These are phyloP conservation scores for Anniella stebbinsi DNA, from an alignment of 2,797 vertebrate genomes.

Conservation along the genomic window DNA sequence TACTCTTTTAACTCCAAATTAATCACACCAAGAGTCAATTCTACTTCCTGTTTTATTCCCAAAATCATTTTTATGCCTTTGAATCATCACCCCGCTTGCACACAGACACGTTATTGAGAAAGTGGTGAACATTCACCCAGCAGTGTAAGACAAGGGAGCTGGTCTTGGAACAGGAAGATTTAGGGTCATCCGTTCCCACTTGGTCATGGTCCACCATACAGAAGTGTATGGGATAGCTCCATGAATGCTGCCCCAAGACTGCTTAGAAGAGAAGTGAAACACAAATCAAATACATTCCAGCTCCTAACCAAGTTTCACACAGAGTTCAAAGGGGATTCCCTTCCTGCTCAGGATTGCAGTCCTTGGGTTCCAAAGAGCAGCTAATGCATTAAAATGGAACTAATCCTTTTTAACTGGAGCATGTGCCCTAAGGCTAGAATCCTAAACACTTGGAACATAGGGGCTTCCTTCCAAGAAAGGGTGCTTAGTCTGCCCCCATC, in stretches of 20 bases:
- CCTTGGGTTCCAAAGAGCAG: background rate
- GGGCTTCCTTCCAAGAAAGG: background rate
- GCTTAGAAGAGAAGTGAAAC: background rate
- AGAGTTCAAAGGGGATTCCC: background rate
- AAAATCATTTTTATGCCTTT: background rate
- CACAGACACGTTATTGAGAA: background rate
- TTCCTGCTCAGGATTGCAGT: background rate
- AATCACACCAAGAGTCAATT: background rate
- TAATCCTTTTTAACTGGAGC: background rate
- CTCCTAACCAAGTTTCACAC: background rate
- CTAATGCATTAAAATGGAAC: background rate
- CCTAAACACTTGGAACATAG: background rate
- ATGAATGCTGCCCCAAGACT: background rate
- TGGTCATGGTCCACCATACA: background rate
- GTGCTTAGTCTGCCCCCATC: too few relatives aligned
- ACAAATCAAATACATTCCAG: background rate
- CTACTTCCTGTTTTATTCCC: background rate
- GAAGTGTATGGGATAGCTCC: background rate
- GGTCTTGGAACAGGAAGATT: background rate
- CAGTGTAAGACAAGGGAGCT: background rate
- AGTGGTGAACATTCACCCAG: background rate
- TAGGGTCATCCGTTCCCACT: too few relatives aligned
- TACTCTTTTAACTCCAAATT: background rate
- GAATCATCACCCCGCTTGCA: too few relatives aligned
- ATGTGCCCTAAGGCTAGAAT: background rate